Percentiles rank a stretch among this genome's conserved stretches.
Conservation (phyloP, 2,113 vertebrate genomes). For the Prunella fulvescens region DNA sequence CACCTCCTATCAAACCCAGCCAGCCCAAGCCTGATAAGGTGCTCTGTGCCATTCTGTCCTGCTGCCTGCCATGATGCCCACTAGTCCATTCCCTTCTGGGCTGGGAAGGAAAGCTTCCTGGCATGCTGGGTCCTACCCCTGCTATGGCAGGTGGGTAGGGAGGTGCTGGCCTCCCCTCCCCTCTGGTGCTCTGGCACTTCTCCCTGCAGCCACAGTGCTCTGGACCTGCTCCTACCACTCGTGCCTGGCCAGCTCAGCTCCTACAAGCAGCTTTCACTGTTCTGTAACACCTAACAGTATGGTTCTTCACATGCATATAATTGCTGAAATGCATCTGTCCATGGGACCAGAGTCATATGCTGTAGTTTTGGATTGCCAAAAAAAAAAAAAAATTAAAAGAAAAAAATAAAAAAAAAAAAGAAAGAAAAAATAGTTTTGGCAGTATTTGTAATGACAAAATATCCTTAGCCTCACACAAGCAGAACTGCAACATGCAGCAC, state of each 20-base stretch:
- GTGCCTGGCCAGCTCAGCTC: neutral
- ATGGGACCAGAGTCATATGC: neutral
- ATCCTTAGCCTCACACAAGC: neutral
- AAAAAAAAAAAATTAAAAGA: too few species aligned
- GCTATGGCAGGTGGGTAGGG: neutral
- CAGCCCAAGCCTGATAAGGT: neutral
- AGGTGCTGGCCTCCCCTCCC: neutral
- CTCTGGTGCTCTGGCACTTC: neutral
- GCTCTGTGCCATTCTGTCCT: neutral
- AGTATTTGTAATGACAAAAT: neutral
- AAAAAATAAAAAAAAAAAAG: too few species aligned
- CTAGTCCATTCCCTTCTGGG: neutral
- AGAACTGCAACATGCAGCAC: neutral
- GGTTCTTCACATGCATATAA: neutral
- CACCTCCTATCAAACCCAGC: neutral
- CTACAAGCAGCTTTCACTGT: neutral
- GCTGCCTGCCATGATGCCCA: neutral
- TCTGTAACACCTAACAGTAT: neutral
- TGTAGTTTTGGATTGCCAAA: neutral
- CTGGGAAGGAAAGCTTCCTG: neutral
- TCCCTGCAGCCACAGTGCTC: neutral
- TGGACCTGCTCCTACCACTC: neutral
- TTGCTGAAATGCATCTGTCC: neutral
- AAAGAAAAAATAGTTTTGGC: neutral
- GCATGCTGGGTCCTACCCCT: neutral